These are phyloP conservation scores for Temnothorax curvispinosus DNA, from an alignment of 1,140 invertebrate genomes.

Conservation along the genomic window DNA sequence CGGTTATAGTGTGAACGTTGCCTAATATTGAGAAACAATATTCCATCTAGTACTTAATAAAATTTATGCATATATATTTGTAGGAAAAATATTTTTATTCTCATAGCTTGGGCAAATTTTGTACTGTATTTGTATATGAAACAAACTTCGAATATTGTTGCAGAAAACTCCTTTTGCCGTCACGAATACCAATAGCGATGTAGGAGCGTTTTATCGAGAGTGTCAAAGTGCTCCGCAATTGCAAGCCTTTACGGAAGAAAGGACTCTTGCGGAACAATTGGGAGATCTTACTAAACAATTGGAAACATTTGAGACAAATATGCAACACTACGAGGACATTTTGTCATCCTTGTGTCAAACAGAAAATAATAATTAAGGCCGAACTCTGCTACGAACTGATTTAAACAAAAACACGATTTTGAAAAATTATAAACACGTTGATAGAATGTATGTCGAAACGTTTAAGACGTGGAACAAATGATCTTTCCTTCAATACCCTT, in stretches of 20 bases:
- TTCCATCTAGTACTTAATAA: background rate
- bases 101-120: constrained; percentile 34
- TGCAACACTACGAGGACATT: constrained; percentile 91
- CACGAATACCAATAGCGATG: constrained; percentile 87
- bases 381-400: constrained; percentile 28
- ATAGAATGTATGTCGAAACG: background rate
- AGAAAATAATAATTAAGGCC: constrained; percentile 86
- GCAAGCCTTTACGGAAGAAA: constrained; percentile 88
- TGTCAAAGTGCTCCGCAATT: constrained; percentile 92
- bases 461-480: background rate
- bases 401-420: constrained; percentile 12
- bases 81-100: background rate
- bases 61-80: background rate
- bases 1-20: background rate
- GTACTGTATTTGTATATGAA: background rate
- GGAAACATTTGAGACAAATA: constrained; percentile 90
- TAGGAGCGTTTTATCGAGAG: constrained; percentile 92
- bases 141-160: constrained; percentile 72
- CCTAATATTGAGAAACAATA: constrained; percentile 10
- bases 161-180: constrained; percentile 88
- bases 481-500: background rate
- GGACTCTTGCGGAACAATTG: constrained; percentile 88
- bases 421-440: background rate
- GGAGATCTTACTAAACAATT: constrained; percentile 90
- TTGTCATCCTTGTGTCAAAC: constrained; percentile 88